A percentile compares a stretch with the other conserved stretches of the same genome.
These are phyloP conservation scores for Polietes domitor DNA, from an alignment of 2,888 invertebrate species.

Conservation along the genomic window DNA sequence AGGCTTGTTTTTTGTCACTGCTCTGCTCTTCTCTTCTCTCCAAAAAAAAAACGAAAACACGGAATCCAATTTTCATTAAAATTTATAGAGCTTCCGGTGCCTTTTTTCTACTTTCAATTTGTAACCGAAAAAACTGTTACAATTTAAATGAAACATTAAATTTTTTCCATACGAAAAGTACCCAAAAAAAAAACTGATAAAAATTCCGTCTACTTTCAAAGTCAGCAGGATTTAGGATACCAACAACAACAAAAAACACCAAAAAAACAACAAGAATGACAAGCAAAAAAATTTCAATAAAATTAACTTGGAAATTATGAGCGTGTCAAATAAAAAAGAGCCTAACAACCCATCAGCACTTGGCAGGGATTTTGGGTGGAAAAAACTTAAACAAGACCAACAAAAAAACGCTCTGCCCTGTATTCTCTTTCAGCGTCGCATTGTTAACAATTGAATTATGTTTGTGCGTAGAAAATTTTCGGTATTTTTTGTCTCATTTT, in stretches of 20 bases:
- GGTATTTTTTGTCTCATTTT: constrained; percentile 58
- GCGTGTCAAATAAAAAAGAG: constrained; percentile 70
- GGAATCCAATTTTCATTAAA: constrained; percentile 77
- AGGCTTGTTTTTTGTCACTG: constrained; percentile 48
- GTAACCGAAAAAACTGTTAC: constrained; percentile 61
- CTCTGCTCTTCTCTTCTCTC: not conserved
- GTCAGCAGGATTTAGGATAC: constrained; percentile 63
- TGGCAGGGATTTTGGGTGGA: constrained; percentile 68
- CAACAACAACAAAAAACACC: constrained; percentile 39
- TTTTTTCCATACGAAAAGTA: constrained; percentile 52
- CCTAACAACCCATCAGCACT: constrained; percentile 70
- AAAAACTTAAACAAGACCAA: constrained; percentile 43
- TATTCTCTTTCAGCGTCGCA: constrained; percentile 39
- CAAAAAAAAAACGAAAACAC: not conserved
- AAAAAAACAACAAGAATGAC: constrained; percentile 36
- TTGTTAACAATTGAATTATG: constrained; percentile 78
- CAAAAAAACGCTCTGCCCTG: constrained; percentile 65
- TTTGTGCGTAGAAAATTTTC: constrained; percentile 73
- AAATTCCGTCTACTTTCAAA: constrained; percentile 34
- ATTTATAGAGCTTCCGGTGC: constrained; percentile 77
- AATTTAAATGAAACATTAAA: constrained; percentile 66
- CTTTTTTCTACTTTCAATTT: constrained; percentile 68
- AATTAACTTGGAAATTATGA: constrained; percentile 73
- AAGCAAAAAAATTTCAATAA: constrained; percentile 70
- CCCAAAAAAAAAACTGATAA: constrained; percentile 51